These are phyloP conservation scores for Coregonus suidteri DNA, from an alignment of 2,797 vertebrate genomes.

Conservation along the genomic window DNA sequence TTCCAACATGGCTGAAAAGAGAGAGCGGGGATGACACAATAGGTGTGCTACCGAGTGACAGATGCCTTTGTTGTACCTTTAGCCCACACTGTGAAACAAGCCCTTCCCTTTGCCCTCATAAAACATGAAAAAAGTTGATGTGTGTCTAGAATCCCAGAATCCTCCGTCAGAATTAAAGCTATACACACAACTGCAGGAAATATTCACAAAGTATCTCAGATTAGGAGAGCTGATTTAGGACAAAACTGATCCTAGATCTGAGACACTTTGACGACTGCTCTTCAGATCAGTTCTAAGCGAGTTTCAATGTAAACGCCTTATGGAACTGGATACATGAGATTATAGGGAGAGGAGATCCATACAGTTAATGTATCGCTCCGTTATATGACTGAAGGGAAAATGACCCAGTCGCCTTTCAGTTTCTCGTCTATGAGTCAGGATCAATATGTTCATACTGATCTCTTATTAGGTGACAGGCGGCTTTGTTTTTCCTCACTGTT, in stretches of 20 bases:
- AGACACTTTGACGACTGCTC: neutral
- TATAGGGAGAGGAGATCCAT: slow-evolving; percentile 16
- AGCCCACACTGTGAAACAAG: slow-evolving; percentile 65
- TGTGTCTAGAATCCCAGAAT: slow-evolving; percentile 55
- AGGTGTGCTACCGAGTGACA: slow-evolving; percentile 68
- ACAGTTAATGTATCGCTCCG: slow-evolving; percentile 19
- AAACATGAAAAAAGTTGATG: slow-evolving; percentile 71
- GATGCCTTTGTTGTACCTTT: slow-evolving; percentile 70
- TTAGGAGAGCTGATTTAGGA: neutral
- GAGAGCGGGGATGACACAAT: slow-evolving; percentile 54
- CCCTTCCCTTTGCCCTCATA: slow-evolving; percentile 60
- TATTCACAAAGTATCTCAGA: neutral
- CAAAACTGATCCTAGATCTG: neutral
- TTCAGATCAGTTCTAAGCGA: slow-evolving; percentile 9
- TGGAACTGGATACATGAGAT: slow-evolving; percentile 4
- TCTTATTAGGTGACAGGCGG: slow-evolving; percentile 39
- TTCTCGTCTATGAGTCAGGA: slow-evolving; percentile 18
- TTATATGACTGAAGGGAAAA: slow-evolving; percentile 20
- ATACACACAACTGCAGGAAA: slow-evolving; percentile 14
- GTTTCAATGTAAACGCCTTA: slow-evolving; percentile 17
- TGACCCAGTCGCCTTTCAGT: slow-evolving; percentile 3
- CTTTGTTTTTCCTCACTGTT: slow-evolving; percentile 34
- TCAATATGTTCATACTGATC: slow-evolving; percentile 44
- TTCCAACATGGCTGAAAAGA: slow-evolving; percentile 57
- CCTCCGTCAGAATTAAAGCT: slow-evolving; percentile 33